Conservation (phyloP, 2,113 vertebrate species). For the Platysternon megacephalum region DNA sequence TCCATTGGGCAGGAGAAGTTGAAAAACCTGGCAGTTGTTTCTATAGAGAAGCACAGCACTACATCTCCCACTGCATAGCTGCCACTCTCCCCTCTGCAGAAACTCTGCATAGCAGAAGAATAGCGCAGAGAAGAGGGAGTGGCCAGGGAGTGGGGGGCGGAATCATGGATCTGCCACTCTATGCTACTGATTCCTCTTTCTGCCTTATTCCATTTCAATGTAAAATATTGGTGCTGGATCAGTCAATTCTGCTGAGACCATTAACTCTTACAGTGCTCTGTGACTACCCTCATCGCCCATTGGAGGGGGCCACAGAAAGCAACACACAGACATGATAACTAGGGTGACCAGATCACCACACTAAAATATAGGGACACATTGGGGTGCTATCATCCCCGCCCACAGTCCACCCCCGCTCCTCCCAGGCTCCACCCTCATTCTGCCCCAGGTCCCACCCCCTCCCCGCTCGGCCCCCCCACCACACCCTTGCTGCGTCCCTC, state of each 20-base stretch:
- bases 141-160: background rate
- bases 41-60: background rate
- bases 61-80: background rate
- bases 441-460: too few species aligned
- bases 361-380: too few species aligned
- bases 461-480: too few species aligned
- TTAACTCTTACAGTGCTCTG: background rate
- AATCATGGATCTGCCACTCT: background rate
- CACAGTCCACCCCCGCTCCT: too few species aligned
- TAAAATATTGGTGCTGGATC: background rate
- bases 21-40: background rate
- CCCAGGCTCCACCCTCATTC: too few species aligned
- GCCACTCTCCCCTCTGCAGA: background rate
- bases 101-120: background rate
- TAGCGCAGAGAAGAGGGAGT: background rate
- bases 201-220: background rate
- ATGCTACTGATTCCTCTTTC: background rate
- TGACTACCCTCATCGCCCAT: rapidly evolving
- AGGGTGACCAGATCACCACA: too few species aligned
- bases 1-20: background rate
- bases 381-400: too few species aligned
- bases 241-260: background rate
- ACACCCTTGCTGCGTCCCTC: too few species aligned
- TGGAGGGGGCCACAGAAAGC: background rate
- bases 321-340: background rate